A percentile compares a stretch with the other conserved stretches of the same genome.
Evolutionary conservation across 1,140 invertebrate species (phyloP).

Genomic region (Papilio aristodemus): DNA sequence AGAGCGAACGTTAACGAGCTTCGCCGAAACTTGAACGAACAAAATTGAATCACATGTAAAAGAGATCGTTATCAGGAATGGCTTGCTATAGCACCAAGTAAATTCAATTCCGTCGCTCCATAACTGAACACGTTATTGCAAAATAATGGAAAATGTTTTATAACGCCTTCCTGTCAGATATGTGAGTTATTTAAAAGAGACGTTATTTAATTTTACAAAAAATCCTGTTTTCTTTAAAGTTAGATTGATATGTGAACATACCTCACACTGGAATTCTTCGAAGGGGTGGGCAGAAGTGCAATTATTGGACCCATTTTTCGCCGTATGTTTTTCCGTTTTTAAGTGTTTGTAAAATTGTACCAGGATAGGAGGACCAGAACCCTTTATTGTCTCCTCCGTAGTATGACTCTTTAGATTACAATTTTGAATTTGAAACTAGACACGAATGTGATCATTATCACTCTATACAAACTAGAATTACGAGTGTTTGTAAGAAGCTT

Average conservation of each 20-base stretch:
- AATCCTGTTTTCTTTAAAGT: too few species aligned
- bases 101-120: conserved; percentile 28
- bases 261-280: too few species aligned
- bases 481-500: conserved; percentile 14
- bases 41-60: conserved; percentile 33
- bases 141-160: conserved; percentile 29
- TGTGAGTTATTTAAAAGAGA: conserved; percentile 19
- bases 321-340: too few species aligned
- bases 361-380: too few species aligned
- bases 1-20: conserved; percentile 7
- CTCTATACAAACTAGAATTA: conserved; percentile 8
- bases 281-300: too few species aligned
- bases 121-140: conserved; percentile 31
- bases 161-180: conserved; percentile 14
- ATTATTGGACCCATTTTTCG: too few species aligned
- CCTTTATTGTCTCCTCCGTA: too few species aligned
- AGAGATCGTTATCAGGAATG: conserved; percentile 31
- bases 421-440: not conserved
- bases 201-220: conserved; percentile 1
- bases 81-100: conserved; percentile 26
- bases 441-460: not conserved
- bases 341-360: too few species aligned
- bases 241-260: too few species aligned
- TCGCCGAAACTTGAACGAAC: conserved; percentile 25
- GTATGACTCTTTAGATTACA: too few species aligned